phyloP scores from a whole-genome alignment of 2,797 vertebrate species.

The Macropodus opercularis region DNA sequence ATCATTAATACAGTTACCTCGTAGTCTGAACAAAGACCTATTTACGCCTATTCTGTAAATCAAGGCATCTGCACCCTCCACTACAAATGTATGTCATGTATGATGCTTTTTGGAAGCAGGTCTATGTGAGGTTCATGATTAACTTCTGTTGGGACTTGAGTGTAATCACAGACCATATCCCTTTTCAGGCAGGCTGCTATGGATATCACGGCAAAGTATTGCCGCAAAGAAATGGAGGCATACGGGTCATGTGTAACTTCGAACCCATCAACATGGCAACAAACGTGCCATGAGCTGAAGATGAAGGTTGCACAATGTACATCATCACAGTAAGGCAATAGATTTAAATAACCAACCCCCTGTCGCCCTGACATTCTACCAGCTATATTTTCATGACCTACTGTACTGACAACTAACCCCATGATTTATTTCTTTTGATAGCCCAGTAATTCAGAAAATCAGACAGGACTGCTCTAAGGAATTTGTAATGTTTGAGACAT shows the following conservation, averaged over 20 bases:
- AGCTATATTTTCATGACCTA: not conserved
- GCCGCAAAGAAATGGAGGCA: constrained; percentile 87
- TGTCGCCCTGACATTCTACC: not conserved
- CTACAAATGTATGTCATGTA: not conserved
- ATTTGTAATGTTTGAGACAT: constrained; percentile 89
- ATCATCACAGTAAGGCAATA: constrained; percentile 85
- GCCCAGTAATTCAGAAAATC: constrained; percentile 92
- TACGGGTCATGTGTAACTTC: constrained; percentile 89
- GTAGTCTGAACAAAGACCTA: not conserved
- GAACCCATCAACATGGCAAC: constrained; percentile 90
- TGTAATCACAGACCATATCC: constrained; percentile 2
- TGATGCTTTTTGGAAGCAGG: not conserved
- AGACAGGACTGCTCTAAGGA: constrained; percentile 84
- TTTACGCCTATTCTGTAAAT: not conserved
- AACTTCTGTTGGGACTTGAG: not conserved
- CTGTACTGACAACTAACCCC: not conserved
- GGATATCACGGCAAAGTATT: constrained; percentile 88
- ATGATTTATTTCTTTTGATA: constrained; percentile 56
- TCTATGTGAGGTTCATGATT: not conserved
- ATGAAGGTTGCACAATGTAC: constrained; percentile 89
- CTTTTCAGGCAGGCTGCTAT: constrained; percentile 89
- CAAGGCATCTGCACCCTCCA: not conserved
- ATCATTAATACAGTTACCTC: not conserved
- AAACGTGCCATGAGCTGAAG: constrained; percentile 87
- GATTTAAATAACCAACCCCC: not conserved